A percentile compares a stretch with the other conserved stretches of the same genome.
Evolutionary conservation across 2,113 vertebrate species (phyloP).

Genomic region (Ailuropoda melanoleuca): DNA sequence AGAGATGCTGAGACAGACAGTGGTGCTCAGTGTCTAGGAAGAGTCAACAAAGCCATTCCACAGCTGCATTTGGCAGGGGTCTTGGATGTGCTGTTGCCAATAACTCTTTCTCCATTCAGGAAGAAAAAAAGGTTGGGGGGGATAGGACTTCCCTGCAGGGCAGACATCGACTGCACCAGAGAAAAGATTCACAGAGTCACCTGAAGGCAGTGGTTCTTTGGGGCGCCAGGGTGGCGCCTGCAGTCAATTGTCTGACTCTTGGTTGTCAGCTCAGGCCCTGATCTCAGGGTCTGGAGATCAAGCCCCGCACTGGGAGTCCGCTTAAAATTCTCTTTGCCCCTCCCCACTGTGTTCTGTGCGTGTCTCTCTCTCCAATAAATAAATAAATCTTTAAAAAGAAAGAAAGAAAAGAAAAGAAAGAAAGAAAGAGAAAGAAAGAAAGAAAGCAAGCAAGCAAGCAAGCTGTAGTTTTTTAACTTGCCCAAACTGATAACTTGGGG

Average conservation of each 20-base stretch:
- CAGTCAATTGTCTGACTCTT: background rate
- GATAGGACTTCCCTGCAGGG: background rate
- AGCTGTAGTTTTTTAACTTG: background rate
- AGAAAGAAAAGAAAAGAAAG: too few species aligned
- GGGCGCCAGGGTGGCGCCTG: background rate
- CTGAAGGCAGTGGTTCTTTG: background rate
- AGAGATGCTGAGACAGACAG: background rate
- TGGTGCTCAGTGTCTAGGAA: background rate
- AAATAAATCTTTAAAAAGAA: too few species aligned
- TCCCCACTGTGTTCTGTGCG: background rate
- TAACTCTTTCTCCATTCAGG: background rate
- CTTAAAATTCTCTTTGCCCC: background rate
- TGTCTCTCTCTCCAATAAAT: too few species aligned
- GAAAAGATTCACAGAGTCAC: background rate
- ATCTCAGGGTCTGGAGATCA: background rate
- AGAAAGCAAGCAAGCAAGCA: too few species aligned
- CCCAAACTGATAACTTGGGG: background rate
- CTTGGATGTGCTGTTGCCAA: background rate
- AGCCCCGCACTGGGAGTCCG: background rate
- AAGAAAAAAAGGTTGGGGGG: background rate
- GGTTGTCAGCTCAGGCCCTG: background rate
- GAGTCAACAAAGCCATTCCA: background rate
- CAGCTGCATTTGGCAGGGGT: background rate
- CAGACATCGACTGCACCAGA: background rate
- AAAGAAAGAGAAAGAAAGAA: background rate